Evolutionary conservation across 2,888 invertebrate species (phyloP), one percentile per base, ranked within the genome.

Genomic region (Thysanoteuthis rhombus): DNA sequence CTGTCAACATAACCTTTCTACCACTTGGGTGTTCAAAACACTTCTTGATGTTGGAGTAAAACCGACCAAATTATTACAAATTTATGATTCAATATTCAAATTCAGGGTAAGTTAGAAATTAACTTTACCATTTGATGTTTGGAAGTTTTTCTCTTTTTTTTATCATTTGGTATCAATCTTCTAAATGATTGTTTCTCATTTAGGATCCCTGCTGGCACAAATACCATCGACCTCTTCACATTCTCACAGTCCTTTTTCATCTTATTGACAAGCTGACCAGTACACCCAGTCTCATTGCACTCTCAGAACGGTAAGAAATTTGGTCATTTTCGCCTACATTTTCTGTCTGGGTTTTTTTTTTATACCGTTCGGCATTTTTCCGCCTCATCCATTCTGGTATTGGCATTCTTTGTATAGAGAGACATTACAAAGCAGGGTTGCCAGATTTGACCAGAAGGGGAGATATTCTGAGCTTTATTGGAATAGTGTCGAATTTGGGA

Each of bases 131-230:
- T n/a, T 75, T 75, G 75, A 75, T 75, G n/a, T 36, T 75, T 75
- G n/a, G 1, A 52, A 25, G 25, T 22, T 4, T 5, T 52, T 52
- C 16, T 42, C 16, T 42, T 4, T 42, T 42, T 12, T 42, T 42
- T 12, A n/a, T n/a, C n/a, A n/a, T 16, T 52, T 52, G 25, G 3
- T 52, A 22, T 52, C 52, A 52, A 52, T 52, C 22, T 52, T 22
- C 25, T 22, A 52, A 52, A 52, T 52, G 25, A 25, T 22, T 47
- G 47, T 47, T 94, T 94, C 94, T 94, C 92, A 97, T 98, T 98
- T 96, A 98, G 97, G 98, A 99, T 97, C 98, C 98, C 93, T 98
- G 98, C 95, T 99, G 99, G 99, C 98, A 98, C 94, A 98, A 98
- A 39, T 98, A 98, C 97, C 98, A 98, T 93, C 98, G 98, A 96